Conservation (phyloP, 2,113 vertebrate species). For the Bubo scandiacus region DNA sequence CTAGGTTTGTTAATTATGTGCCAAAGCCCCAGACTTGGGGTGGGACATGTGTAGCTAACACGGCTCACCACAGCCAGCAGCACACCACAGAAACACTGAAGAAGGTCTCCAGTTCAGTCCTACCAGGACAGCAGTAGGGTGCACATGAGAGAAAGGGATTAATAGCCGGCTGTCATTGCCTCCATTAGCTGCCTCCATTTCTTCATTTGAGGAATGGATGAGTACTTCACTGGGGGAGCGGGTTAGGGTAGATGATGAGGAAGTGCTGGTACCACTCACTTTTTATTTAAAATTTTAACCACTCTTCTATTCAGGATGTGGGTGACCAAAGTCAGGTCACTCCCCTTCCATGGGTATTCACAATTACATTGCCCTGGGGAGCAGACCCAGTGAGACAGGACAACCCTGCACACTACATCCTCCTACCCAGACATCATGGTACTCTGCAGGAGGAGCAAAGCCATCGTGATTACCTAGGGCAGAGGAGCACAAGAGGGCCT, state of each 20-base stretch:
- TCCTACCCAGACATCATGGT: background rate
- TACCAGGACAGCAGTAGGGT: background rate
- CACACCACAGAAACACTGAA: background rate
- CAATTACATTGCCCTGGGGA: rapidly evolving
- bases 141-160: background rate
- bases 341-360: rapidly evolving
- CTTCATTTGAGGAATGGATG: background rate
- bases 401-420: rapidly evolving
- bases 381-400: background rate
- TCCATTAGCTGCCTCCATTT: background rate
- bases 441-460: background rate
- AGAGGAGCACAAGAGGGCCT: background rate
- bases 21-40: background rate
- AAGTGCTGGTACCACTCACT: background rate
- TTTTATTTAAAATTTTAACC: background rate
- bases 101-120: background rate
- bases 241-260: background rate
- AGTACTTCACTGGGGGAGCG: background rate
- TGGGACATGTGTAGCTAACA: rapidly evolving
- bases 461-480: rapidly evolving
- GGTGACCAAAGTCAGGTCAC: background rate
- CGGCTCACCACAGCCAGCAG: background rate
- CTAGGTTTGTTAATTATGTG: background rate
- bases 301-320: background rate
- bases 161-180: background rate